A percentile compares a stretch with the other conserved stretches of the same genome.
phyloP scores from a whole-genome alignment of 2,888 invertebrate species.

The Andrena haemorrhoa region DNA sequence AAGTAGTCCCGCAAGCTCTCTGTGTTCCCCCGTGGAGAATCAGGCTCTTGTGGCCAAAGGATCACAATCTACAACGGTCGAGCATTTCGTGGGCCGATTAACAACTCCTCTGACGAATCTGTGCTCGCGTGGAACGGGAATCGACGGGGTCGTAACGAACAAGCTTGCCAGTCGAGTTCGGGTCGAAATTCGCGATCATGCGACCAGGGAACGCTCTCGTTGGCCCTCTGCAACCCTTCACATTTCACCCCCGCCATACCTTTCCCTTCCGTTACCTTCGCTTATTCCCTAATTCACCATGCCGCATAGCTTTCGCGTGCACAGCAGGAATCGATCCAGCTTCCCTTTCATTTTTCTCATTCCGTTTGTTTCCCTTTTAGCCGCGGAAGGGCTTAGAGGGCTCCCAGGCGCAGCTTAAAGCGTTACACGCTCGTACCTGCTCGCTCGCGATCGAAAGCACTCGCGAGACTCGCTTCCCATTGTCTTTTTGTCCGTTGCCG shows the following conservation, averaged over 20 bases:
- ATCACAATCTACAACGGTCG: conserved; percentile 61
- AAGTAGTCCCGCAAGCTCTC: conserved; percentile 1
- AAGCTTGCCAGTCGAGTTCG: conserved; percentile 26
- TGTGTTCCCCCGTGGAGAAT: conserved; percentile 34
- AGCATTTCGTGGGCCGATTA: conserved; percentile 61
- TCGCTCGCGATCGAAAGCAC: conserved; percentile 48
- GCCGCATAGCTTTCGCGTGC: conserved; percentile 31
- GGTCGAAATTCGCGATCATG: conserved; percentile 58
- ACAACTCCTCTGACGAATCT: conserved; percentile 54
- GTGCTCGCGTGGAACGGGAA: conserved; percentile 45
- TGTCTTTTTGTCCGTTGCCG: not conserved
- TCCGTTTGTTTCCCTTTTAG: conserved; percentile 17
- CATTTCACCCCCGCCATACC: not conserved
- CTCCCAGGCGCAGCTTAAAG: conserved; percentile 23
- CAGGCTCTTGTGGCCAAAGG: conserved; percentile 48
- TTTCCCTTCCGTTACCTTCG: not conserved
- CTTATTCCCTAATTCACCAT: conserved; percentile 34
- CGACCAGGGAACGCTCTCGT: conserved; percentile 54
- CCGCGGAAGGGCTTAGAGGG: conserved; percentile 39
- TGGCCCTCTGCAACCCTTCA: conserved; percentile 1
- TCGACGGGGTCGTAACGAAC: conserved; percentile 61
- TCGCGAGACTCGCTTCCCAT: conserved; percentile 17
- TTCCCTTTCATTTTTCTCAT: conserved; percentile 26
- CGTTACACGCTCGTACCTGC: conserved; percentile 20
- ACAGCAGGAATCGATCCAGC: conserved; percentile 48